Conservation (phyloP, 2,888 invertebrate genomes). For the Acronicta alni region DNA sequence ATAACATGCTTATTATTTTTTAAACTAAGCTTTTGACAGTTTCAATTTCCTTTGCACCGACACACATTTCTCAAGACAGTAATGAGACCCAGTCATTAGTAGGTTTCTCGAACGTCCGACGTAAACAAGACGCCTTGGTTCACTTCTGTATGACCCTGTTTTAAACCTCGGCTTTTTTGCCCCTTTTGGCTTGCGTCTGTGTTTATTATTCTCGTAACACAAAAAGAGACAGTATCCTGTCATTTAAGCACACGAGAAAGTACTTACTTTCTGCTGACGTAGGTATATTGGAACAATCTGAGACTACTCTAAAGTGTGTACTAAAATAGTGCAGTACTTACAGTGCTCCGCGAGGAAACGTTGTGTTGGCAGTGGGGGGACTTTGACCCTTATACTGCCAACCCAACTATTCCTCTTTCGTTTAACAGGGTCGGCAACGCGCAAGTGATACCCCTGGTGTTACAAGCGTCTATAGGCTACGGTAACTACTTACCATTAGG, state of each 20-base stretch:
- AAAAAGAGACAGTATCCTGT: background rate
- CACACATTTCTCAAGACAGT: slow-evolving; percentile 21
- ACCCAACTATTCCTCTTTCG: too few species aligned
- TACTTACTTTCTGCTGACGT: background rate
- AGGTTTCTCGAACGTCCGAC: slow-evolving; percentile 49
- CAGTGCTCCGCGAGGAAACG: too few species aligned
- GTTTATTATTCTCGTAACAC: slow-evolving; percentile 32
- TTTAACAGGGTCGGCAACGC: too few species aligned
- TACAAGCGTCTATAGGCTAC: too few species aligned
- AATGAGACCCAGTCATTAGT: slow-evolving; percentile 43
- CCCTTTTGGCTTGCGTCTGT: slow-evolving; percentile 24
- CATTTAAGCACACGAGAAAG: background rate
- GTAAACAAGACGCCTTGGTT: slow-evolving; percentile 47
- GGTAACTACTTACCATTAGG: too few species aligned
- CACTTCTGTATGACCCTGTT: slow-evolving; percentile 47
- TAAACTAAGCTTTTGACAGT: background rate
- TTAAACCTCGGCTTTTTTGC: slow-evolving; percentile 19
- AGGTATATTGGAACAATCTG: background rate
- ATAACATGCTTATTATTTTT: too few species aligned
- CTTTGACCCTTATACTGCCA: too few species aligned
- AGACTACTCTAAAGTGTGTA: too few species aligned
- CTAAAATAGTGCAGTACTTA: too few species aligned
- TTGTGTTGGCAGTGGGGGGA: too few species aligned
- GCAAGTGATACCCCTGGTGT: too few species aligned
- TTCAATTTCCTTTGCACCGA: slow-evolving; percentile 2